Evolutionary conservation across 2,113 vertebrate species (phyloP), one percentile per base, ranked within the genome.

Genomic region (Cavia aperea): DNA sequence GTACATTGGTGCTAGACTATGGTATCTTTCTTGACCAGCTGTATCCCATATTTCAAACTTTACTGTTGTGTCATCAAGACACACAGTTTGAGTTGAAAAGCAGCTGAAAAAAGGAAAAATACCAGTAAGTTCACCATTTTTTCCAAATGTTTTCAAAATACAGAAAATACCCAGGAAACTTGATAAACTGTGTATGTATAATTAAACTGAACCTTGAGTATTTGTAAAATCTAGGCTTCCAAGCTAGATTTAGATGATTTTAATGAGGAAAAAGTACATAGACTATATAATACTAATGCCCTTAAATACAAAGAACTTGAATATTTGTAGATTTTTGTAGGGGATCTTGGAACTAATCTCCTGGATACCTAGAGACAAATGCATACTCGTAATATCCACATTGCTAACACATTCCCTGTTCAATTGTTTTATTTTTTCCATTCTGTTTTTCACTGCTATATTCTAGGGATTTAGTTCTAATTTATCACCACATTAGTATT

Each of bases 1-100:
- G 98, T 99, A 99, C 99, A 99, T 99, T 82, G 99, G 99, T 77
- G 99, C 99, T 97, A 99, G 98, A 97, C 99, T 99, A 97, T 99
- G 99, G 97, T 99, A 99, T 81, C 99, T 98, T 95, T 99, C 99
- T 97, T 99, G 99, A 95, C 99, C 99, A 93, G 99, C 99, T 95
- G 99, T 99, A 96, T 99, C 99, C 99, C 99, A 99, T 95, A 99
- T 99, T 97, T 99, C 99, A 98, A 99, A 99, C 97, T 99, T 99
- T 97, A 99, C 99, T 2, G 99, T 99, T 93, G 99, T 99, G 97
- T 99, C 99, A 65, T 99, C 99, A 96, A 99, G 98, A 98, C 99
- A 99, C 86, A 99, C 99, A 3, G 99, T 99, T 97, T 99, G 99
- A 95, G 99, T 99, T 98, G 98, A 98, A 99, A 99, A 97, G 99